Evolutionary conservation across 1,140 invertebrate species (phyloP).

Genomic region (Pinna nobilis): DNA sequence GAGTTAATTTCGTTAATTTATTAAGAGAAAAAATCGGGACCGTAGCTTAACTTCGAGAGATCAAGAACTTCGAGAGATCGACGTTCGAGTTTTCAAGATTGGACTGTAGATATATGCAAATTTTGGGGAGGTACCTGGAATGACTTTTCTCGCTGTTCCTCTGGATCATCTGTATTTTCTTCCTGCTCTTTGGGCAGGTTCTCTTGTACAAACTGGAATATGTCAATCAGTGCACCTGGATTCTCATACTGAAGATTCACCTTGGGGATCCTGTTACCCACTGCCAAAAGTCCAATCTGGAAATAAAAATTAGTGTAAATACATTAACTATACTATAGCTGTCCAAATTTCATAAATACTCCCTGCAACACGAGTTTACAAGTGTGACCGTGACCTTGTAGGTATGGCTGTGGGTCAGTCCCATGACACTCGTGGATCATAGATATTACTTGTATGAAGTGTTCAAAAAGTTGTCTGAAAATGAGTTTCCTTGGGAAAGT

Average conservation of each 20-base stretch:
- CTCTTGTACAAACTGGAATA: constrained; percentile 49
- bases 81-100: too few species aligned
- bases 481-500: too few species aligned
- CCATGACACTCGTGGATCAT: too few species aligned
- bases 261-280: constrained; percentile 59
- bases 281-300: constrained; percentile 67
- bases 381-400: neutral
- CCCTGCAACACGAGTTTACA: neutral
- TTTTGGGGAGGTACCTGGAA: constrained; percentile 60
- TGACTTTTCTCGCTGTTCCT: constrained; percentile 49
- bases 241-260: constrained; percentile 67
- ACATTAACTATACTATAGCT: neutral
- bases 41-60: too few species aligned
- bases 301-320: neutral
- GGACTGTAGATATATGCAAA: neutral
- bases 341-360: neutral
- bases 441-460: too few species aligned
- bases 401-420: neutral
- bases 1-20: too few species aligned
- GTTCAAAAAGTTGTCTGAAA: too few species aligned
- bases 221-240: constrained; percentile 45
- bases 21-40: too few species aligned
- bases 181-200: constrained; percentile 29
- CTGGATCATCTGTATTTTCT: constrained; percentile 10
- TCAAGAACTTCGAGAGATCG: too few species aligned